These are phyloP conservation scores for Lasioglossum pauxillum DNA, from an alignment of 2,888 invertebrate species.

Conservation along the genomic window DNA sequence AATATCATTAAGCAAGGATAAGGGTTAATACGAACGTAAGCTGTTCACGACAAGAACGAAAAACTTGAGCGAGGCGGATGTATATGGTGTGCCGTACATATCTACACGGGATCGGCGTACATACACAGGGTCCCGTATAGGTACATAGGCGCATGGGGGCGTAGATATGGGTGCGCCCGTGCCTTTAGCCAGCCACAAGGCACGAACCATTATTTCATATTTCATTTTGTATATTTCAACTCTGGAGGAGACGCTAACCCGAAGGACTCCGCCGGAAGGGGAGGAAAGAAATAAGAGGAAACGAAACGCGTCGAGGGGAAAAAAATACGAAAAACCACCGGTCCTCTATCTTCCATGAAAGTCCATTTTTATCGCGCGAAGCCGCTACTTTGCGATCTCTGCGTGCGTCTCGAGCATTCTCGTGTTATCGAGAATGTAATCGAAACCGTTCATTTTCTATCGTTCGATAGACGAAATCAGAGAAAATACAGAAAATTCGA, in stretches of 20 bases:
- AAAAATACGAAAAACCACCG: constrained; percentile 14
- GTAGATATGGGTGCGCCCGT: constrained; percentile 85
- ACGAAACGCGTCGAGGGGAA: constrained; percentile 21
- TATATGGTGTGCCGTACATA: constrained; percentile 70
- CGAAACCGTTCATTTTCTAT: background rate
- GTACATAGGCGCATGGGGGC: constrained; percentile 83
- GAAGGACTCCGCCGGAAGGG: constrained; percentile 70
- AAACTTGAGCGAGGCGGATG: constrained; percentile 76
- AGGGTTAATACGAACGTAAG: constrained; percentile 78
- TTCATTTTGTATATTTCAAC: constrained; percentile 83
- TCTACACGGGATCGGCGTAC: constrained; percentile 66
- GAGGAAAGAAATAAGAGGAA: constrained; percentile 57
- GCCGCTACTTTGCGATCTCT: background rate
- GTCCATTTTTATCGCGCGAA: constrained; percentile 49
- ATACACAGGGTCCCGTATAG: constrained; percentile 69
- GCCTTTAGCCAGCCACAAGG: constrained; percentile 82
- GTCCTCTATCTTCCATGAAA: constrained; percentile 49
- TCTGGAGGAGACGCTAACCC: constrained; percentile 77
- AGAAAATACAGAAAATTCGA: background rate
- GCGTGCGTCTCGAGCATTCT: background rate
- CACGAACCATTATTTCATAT: constrained; percentile 84
- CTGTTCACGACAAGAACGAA: constrained; percentile 71
- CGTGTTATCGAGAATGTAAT: background rate
- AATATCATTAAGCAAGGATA: constrained; percentile 78
- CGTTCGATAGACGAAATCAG: background rate